Conservation (phyloP, 2,888 invertebrate genomes). For the Helicoverpa assulta region DNA sequence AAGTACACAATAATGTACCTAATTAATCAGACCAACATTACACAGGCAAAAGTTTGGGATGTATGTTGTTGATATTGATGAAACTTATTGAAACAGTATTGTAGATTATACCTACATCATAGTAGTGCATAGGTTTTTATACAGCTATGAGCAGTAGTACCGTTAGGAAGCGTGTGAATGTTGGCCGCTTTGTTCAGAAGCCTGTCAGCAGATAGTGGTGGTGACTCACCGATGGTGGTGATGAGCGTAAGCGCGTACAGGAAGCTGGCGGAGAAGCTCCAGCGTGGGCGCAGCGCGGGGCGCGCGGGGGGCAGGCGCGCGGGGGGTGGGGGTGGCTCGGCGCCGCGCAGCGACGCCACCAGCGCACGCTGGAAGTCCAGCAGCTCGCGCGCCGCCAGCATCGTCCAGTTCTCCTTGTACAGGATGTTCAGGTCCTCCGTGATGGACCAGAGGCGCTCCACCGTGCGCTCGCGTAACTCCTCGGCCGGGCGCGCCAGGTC, state of each 20-base stretch:
- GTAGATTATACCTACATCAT: no score
- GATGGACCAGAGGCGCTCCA: slow-evolving; percentile 95
- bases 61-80: no score
- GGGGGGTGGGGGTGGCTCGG: slow-evolving; percentile 69
- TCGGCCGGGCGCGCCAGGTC: slow-evolving; percentile 89
- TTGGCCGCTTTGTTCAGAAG: no score
- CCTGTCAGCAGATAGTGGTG: neutral
- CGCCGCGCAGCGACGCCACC: slow-evolving; percentile 84
- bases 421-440: slow-evolving; percentile 97
- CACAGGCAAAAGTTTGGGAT: no score
- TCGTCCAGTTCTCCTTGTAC: slow-evolving; percentile 97
- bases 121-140: no score
- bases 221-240: slow-evolving; percentile 97
- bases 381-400: slow-evolving; percentile 96
- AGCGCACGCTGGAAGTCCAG: slow-evolving; percentile 94
- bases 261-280: slow-evolving; percentile 98
- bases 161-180: no score
- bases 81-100: no score
- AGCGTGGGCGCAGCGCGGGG: slow-evolving; percentile 91
- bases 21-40: no score
- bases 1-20: no score
- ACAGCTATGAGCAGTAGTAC: no score
- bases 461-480: slow-evolving; percentile 92
- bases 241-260: slow-evolving; percentile 98
- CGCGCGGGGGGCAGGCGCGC: slow-evolving; percentile 32